Conservation (phyloP, 2,888 invertebrate genomes). For the Polydrusus pterygomalis region DNA sequence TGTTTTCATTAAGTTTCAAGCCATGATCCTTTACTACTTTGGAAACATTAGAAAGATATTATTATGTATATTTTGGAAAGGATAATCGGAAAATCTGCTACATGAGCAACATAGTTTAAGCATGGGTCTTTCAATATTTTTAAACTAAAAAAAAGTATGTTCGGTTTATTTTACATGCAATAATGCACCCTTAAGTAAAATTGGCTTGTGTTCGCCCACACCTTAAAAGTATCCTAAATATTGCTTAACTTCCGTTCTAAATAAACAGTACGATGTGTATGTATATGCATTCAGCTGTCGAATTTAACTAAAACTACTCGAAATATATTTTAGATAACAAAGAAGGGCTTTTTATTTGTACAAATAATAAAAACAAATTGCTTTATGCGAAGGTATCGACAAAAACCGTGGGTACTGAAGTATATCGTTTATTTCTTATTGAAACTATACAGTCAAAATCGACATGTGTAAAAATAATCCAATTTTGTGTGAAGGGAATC, state of each 20-base stretch:
- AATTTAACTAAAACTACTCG: slow-evolving; percentile 44
- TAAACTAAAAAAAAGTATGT: too few relatives aligned
- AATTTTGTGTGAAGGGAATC: slow-evolving; percentile 68
- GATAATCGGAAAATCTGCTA: too few relatives aligned
- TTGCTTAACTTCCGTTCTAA: slow-evolving; percentile 22
- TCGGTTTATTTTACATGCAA: too few relatives aligned
- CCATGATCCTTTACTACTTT: too few relatives aligned
- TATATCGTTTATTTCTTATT: slow-evolving; percentile 59
- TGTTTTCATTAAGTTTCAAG: too few relatives aligned
- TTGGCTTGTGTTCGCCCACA: neutral
- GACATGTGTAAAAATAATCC: slow-evolving; percentile 69
- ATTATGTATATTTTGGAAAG: too few relatives aligned
- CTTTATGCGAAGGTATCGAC: slow-evolving; percentile 37
- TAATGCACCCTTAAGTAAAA: too few relatives aligned
- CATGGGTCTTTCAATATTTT: too few relatives aligned
- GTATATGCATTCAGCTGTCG: slow-evolving; percentile 29
- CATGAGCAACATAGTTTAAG: too few relatives aligned
- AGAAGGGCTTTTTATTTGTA: slow-evolving; percentile 46
- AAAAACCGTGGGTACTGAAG: slow-evolving; percentile 53
- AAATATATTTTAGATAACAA: slow-evolving; percentile 27
- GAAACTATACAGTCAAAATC: slow-evolving; percentile 61
- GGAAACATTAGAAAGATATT: too few relatives aligned
- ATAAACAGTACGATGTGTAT: neutral
- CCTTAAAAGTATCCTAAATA: slow-evolving; percentile 3
- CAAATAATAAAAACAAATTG: slow-evolving; percentile 54